phyloP scores from a whole-genome alignment of 1,140 invertebrate species.

The Pseudoatta argentina region DNA sequence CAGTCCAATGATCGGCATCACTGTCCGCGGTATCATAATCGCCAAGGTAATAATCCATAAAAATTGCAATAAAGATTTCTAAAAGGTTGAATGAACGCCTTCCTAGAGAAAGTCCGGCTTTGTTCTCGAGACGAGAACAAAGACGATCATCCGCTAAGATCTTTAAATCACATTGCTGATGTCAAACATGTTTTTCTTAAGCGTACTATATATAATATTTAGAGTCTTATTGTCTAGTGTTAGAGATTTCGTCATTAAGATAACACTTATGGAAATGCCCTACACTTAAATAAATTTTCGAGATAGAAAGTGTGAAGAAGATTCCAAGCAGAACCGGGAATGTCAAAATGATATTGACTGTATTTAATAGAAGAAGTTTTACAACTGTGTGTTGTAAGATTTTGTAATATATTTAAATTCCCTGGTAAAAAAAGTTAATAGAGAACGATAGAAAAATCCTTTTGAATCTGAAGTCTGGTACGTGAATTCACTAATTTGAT shows the following conservation, averaged over 20 bases:
- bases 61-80: background rate
- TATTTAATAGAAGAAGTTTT: too few relatives aligned
- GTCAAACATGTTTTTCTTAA: background rate
- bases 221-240: background rate
- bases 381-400: too few relatives aligned
- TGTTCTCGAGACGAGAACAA: slow-evolving; percentile 37
- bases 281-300: background rate
- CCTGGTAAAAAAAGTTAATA: too few relatives aligned
- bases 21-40: slow-evolving; percentile 93
- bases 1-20: slow-evolving; percentile 95
- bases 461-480: too few relatives aligned
- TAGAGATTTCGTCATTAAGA: background rate
- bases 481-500: too few relatives aligned
- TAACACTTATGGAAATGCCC: background rate
- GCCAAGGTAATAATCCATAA: slow-evolving; percentile 90
- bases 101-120: slow-evolving; percentile 32
- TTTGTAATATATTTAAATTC: too few relatives aligned
- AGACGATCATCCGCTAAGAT: slow-evolving; percentile 11
- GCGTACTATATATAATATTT: background rate
- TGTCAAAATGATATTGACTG: too few relatives aligned
- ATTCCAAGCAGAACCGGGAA: too few relatives aligned
- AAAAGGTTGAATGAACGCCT: background rate
- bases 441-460: too few relatives aligned
- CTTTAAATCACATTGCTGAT: background rate
- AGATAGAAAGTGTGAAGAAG: background rate